Evolutionary conservation across 2,113 vertebrate genomes (phyloP).

Genomic region (Salminus brasiliensis): DNA sequence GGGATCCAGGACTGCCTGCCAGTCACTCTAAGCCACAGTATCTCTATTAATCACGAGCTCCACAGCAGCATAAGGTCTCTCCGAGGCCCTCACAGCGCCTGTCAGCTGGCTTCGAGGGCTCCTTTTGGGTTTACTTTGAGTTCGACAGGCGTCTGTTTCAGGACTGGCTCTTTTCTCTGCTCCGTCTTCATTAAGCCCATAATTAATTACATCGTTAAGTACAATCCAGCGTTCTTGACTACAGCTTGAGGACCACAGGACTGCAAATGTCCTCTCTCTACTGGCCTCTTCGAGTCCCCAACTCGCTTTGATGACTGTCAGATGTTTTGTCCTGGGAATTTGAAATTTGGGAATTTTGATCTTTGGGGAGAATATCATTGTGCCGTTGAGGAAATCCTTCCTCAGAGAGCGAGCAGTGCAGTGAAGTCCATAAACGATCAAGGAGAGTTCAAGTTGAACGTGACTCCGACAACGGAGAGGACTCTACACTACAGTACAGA

Average conservation of each 20-base stretch:
- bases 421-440: no score
- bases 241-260: no score
- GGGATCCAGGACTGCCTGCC: neutral
- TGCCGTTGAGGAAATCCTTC: no score
- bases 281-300: no score
- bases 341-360: neutral
- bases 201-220: neutral
- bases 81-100: neutral
- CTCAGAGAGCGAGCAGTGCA: neutral
- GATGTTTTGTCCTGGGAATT: neutral
- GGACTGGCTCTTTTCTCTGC: neutral
- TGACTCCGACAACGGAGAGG: no score
- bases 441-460: no score
- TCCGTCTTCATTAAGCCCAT: neutral
- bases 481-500: no score
- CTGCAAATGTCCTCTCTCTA: no score
- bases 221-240: neutral
- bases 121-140: neutral
- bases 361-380: neutral
- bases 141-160: neutral
- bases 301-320: neutral
- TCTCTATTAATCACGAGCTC: conserved; percentile 19
- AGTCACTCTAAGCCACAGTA: conserved; percentile 9
- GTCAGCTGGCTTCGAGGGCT: conserved; percentile 1
- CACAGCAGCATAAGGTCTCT: conserved; percentile 4